Base-by-base conservation (phyloP, 1,140 invertebrate genomes). In the Cyphomyrmex costatus region DNA sequence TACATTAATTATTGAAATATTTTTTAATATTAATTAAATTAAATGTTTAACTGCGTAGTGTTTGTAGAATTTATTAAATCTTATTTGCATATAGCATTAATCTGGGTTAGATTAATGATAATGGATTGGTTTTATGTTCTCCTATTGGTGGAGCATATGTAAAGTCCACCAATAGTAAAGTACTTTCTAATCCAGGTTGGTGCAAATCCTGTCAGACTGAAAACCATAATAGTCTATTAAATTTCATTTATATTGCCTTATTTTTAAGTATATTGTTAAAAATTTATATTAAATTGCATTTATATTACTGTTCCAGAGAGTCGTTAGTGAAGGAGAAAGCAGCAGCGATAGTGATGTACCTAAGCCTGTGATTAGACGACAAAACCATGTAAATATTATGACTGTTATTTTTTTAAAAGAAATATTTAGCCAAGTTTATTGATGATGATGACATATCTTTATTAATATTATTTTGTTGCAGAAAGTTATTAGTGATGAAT, bases 321-420 rank as follows among this genome's bases (percentile, higher is more conserved):
- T 95, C 16, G 68, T 92, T 24, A 95, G 92, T 65, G 94, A 95
- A 84, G 86, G 77, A 30, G 94, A 95, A 74, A 93, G 85, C 78
- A 94, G 92, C 42, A 93, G 93, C n/a, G 93, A 94, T 56, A 92
- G 92, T 85, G 94, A 95, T 88, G 74, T 93, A 76, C 91, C 90
- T 82, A 93, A 82, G 71, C 90, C 92, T 71, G 90, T 91, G 63
- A 90, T 89, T 19, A 92, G 87, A 88, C 92, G 90, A 87, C 92
- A 90, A 90, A 92, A 90, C 63, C 88, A 92, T 84, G 94, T 95
- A 92, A 92, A 92, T 76, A 12, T 80, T 24, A 16, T 30, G 49
- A 86, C n/a, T 68, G 12, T 58, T 14, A 27, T 61, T 27, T 70
- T 19, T 58, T 53, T 60, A 56, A 70, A 10, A 58, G 5, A 27